Conservation (phyloP, 2,113 vertebrate species). For the Takifugu flavidus region DNA sequence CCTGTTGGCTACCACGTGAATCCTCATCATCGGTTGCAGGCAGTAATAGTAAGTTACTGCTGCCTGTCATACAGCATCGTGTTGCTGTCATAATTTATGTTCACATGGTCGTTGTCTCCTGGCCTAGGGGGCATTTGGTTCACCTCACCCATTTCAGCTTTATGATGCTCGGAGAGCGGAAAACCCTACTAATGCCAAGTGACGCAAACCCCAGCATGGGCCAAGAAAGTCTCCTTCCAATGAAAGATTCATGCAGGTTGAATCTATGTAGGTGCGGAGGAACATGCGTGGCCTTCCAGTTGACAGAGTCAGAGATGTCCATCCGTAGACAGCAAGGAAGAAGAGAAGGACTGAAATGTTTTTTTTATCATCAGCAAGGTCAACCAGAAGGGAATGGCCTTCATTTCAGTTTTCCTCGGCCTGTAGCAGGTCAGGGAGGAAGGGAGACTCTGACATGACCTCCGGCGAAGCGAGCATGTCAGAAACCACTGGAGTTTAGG, state of each 20-base stretch:
- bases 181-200: constrained; percentile 25
- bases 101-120: constrained; percentile 50
- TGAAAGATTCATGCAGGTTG: constrained; percentile 51
- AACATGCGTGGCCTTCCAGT: constrained; percentile 22
- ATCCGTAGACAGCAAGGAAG: constrained; percentile 19
- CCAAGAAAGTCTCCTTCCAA: constrained; percentile 40
- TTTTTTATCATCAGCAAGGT: constrained; percentile 10
- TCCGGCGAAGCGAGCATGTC: constrained; percentile 60
- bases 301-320: constrained; percentile 30
- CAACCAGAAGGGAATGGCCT: constrained; percentile 56
- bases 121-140: constrained; percentile 54
- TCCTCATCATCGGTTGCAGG: constrained; percentile 61
- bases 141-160: constrained; percentile 38
- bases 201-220: constrained; percentile 33
- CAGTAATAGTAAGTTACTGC: constrained; percentile 70
- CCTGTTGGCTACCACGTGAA: constrained; percentile 62
- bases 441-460: constrained; percentile 65
- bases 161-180: constrained; percentile 39
- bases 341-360: constrained; percentile 17
- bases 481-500: constrained; percentile 59
- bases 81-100: constrained; percentile 63
- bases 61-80: constrained; percentile 61
- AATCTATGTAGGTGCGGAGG: constrained; percentile 22
- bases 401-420: constrained; percentile 54
- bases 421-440: constrained; percentile 52